Base-by-base conservation (phyloP, 2,113 vertebrate genomes). In the Capra hircus region DNA sequence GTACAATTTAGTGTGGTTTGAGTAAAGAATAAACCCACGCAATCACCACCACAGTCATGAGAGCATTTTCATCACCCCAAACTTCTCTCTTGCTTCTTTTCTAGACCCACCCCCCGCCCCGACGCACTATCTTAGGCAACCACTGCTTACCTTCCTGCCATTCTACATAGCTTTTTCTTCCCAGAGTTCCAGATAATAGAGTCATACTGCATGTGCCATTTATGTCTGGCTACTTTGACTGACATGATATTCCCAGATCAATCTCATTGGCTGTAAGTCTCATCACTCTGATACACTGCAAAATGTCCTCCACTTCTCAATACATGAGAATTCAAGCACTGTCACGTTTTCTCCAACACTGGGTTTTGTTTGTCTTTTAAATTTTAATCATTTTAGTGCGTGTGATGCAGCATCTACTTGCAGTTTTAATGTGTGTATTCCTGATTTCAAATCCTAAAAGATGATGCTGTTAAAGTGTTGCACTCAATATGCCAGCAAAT, bases 51-150 rank as follows among this genome's bases (percentile, higher is more conserved):
- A 52, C 33, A 48, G 43, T 48, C 7, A 77, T 45, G 67, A 90
- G 45, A 81, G 23, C 52, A 40, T 30, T 90, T 77, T 15, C 5
- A 10, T 53, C 40, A 67, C 33, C 52, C 53, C 4, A 15, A 55
- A 74, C 30, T 77, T 55, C 19, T 40, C 19, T 55, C 17, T 2
- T n/a, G 33, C 4, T 25, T 86, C 9, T 82, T 78, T 88, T 30
- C 16, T 6, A 45, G 15, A 52, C 16, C 28, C 2, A 0, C 7
- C 0, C 9, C 53, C 10, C 36, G 1, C 7, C 30, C 57, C 1
- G 10, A 30, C 14, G 23, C 5, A 6, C 19, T 17, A 23, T 40
- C 43, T 12, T 21, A 36, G 4, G 40, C 25, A 30, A 15, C 19
- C 14, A 4, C 13, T 28, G 6, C 2, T 85, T 33, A 5, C 9